Percentiles rank a stretch among this genome's conserved stretches.
Evolutionary conservation across 2,113 vertebrate genomes (phyloP).

Genomic region (Chamaetylas fuelleborni): DNA sequence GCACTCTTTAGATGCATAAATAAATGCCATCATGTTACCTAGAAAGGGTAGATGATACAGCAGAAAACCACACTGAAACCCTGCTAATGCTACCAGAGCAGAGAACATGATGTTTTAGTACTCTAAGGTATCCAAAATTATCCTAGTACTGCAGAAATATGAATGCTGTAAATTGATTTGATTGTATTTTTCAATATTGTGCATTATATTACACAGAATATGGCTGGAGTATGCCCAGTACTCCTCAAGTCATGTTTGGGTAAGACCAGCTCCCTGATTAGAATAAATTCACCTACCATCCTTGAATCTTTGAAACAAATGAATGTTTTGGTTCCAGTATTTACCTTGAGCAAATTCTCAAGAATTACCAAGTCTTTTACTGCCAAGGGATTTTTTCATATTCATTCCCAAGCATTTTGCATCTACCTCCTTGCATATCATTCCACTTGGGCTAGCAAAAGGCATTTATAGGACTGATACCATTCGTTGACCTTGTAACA

Average conservation of each 20-base stretch:
- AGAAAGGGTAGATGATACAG: not conserved
- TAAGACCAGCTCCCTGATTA: not conserved
- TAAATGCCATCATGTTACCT: not conserved
- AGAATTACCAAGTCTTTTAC: not conserved
- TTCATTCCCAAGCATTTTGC: not conserved
- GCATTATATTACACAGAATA: not conserved
- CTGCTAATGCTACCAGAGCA: not conserved
- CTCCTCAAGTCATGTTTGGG: not conserved
- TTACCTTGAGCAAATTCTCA: not conserved
- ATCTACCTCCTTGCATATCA: not conserved
- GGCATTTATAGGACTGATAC: not conserved
- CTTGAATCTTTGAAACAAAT: not conserved
- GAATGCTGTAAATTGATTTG: not conserved
- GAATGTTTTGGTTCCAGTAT: not conserved
- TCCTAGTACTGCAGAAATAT: not conserved
- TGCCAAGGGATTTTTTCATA: not conserved
- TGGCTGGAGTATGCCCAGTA: rapidly evolving
- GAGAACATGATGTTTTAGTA: not conserved
- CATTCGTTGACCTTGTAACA: conserved; percentile 9
- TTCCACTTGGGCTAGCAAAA: not conserved
- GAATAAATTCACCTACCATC: not conserved
- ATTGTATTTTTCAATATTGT: not conserved
- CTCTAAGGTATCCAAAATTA: not conserved
- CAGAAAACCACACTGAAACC: not conserved
- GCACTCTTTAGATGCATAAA: not conserved